Evolutionary conservation across 1,140 invertebrate species (phyloP), one percentile per base, ranked within the genome.

Genomic region (Telenomus remus): DNA sequence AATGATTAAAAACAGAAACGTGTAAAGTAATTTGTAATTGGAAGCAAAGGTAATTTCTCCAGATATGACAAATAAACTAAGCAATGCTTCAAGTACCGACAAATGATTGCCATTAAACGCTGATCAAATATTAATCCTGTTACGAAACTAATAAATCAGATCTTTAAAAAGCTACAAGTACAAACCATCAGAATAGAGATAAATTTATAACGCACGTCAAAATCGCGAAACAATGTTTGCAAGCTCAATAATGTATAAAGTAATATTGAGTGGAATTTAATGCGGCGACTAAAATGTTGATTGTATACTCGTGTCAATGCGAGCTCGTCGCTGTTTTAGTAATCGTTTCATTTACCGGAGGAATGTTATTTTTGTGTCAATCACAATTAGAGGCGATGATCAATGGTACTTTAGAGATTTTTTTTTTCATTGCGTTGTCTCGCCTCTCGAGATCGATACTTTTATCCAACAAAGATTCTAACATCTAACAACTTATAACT

Each of bases 241-340:
- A 8, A 44, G 42, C 39, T 71, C 68, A 71, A 71, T 65, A 65
- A 65, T 60, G 61, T 61, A 66, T 66, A 60, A 61, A 73, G 49
- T 60, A 27, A 43, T 42, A 6, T 42, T 37, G 56, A 73, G 61
- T 72, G 70, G 61, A 65, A 66, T 61, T 73, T 66, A 73, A 66
- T 50, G 54, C 44, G 37, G 47, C 4, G 33, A 35, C 46, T 56
- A 60, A 60, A 73, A 66, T 43, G 47, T 35, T 59, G 60, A 64
- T 72, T 72, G 48, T 48, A 39, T 27, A 16, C 15, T 60, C 19
- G 19, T 27, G 19, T 27, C 19, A 60, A 55, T 66, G 48, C 50
- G 60, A 50, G 56, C 56, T 60, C 70, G 19, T 27, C 19, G 19
- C 2, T 3, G 47, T 55, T 73, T 65, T 55, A 60, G 55, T 55